phyloP scores from a whole-genome alignment of 2,113 vertebrate genomes.

The Centrocercus urophasianus region DNA sequence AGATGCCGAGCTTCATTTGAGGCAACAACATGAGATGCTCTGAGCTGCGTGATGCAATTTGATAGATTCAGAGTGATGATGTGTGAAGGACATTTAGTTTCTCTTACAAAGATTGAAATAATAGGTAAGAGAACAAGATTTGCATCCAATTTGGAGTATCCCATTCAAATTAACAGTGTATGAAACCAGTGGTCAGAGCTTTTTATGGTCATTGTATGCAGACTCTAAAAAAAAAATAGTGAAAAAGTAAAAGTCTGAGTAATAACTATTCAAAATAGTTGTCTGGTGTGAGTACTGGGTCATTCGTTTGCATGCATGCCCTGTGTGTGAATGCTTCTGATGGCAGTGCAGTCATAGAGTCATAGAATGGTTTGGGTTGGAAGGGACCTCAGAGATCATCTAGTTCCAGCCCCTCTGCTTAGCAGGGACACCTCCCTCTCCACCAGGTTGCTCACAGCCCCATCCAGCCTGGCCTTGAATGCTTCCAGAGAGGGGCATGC shows the following conservation, averaged over 20 bases:
- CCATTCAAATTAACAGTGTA: not conserved
- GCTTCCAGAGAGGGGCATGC: too few species aligned
- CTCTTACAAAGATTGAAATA: not conserved
- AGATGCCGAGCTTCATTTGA: not conserved
- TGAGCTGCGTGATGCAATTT: not conserved
- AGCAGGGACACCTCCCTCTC: too few species aligned
- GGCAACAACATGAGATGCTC: not conserved
- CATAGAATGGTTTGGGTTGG: too few species aligned
- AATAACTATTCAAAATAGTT: not conserved
- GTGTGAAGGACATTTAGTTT: not conserved
- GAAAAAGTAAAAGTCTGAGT: not conserved
- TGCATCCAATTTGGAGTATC: not conserved
- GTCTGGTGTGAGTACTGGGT: not conserved
- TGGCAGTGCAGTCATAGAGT: not conserved
- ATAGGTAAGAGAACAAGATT: not conserved
- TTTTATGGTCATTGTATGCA: not conserved
- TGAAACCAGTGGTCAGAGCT: not conserved
- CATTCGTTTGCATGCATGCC: not conserved
- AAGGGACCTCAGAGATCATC: too few species aligned
- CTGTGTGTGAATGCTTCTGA: not conserved
- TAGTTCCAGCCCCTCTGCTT: too few species aligned
- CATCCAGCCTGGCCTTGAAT: too few species aligned
- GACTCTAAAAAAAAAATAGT: not conserved
- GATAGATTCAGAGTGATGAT: accelerated
- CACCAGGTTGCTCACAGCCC: too few species aligned